Evolutionary conservation across 2,888 invertebrate genomes (phyloP).

Genomic region (Brachyptera risi): DNA sequence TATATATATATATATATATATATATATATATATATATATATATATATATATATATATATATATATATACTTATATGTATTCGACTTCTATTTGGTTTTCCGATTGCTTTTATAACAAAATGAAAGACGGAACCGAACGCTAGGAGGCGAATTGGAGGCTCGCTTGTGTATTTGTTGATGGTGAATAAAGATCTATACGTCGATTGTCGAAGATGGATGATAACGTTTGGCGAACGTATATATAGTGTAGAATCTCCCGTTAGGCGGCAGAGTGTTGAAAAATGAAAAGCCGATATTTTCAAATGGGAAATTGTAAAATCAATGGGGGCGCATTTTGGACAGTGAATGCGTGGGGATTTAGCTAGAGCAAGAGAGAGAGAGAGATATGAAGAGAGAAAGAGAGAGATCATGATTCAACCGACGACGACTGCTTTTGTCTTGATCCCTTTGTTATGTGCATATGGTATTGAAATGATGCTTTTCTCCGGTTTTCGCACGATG

Average conservation of each 20-base stretch:
- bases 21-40: too few species aligned
- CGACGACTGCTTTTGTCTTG: slow-evolving; percentile 27
- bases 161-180: slow-evolving; percentile 18
- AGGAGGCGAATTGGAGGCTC: neutral
- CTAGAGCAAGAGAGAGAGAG: neutral
- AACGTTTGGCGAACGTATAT: slow-evolving; percentile 27
- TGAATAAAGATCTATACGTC: neutral
- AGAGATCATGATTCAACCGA: slow-evolving; percentile 10
- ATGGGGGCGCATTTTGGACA: slow-evolving; percentile 30
- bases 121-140: neutral
- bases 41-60: too few species aligned
- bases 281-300: slow-evolving; percentile 32
- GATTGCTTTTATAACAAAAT: slow-evolving; percentile 5
- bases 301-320: slow-evolving; percentile 34
- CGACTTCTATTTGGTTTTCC: slow-evolving; percentile 13
- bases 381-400: slow-evolving; percentile 2
- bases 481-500: neutral
- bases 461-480: slow-evolving; percentile 10
- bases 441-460: slow-evolving; percentile 30
- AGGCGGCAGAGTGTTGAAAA: slow-evolving; percentile 22
- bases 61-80: too few species aligned
- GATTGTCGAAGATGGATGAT: slow-evolving; percentile 24
- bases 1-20: too few species aligned
- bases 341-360: slow-evolving; percentile 7
- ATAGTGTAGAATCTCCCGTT: slow-evolving; percentile 13